Base-by-base conservation (phyloP, 2,113 vertebrate genomes). In the Hirundichthys speculiger region DNA sequence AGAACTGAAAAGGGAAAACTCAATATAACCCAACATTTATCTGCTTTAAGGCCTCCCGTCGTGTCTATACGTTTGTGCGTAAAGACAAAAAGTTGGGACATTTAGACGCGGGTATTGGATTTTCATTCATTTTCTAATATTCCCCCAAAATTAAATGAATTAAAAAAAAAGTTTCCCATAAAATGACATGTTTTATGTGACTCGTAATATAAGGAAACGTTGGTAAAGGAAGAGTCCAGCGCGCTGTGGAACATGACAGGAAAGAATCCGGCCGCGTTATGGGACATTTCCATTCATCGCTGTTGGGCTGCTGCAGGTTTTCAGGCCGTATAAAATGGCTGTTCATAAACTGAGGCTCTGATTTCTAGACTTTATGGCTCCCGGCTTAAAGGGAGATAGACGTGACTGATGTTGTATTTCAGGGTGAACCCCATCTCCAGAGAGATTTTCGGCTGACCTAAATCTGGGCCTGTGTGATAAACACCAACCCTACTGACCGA, bases 311-410 rank as follows among this genome's bases (percentile, higher is more conserved):
- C 64, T 68, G 68, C 68, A 73, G 57, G 46, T 34, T 77, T 71
- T 70, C 48, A 75, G 69, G 71, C 69, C 82, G 74, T 60, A 64
- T n/a, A n/a, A n/a, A 76, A 60, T 51, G 64, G 60, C 60, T 80
- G 67, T 50, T 66, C 72, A 83, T 78, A 83, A 79, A 80, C 53
- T 79, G 54, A 16, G 77, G 68, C 62, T 75, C 75, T 81, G 43
- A 67, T 75, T 83, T 85, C 80, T 77, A 77, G 80, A 83, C 80
- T 75, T 76, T 56, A 79, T 75, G 82, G 72, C 77, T 79, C 77
- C 80, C 69, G 66, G 63, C 72, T 56, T 57, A 40, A 20, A 66
- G 63, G 72, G 56, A 72, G 67, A 79, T 69, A 48, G 63, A 77
- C 42, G 42, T 63, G 39, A 66, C 42, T 47, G 60, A 50, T 70